Evolutionary conservation across 2,888 invertebrate species (phyloP), one percentile per base, ranked within the genome.

Genomic region (Apocheima hispidaria): DNA sequence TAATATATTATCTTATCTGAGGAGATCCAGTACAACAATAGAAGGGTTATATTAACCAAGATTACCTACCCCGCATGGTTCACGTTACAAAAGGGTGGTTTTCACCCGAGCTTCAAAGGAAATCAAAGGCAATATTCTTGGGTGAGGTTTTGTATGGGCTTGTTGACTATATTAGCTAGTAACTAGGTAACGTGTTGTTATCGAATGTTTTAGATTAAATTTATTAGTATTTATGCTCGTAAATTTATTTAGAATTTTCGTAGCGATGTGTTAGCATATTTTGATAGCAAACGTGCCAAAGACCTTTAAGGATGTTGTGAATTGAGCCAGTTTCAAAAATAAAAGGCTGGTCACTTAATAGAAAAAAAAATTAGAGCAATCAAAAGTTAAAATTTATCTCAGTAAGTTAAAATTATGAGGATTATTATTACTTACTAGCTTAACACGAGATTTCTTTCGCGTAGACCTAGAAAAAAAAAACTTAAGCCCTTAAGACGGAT

Each of bases 71-170:
- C 60, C 44, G 21, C 59, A 60, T 62, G 54, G 63, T 60, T 72
- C 70, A 38, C 49, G 54, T 72, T 68, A 63, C 70, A 69, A 70
- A 72, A 53, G 71, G 65, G 59, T 55, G 68, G 63, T 68, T 65
- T 60, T 41, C 62, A 68, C 53, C 58, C 62, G 65, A 70, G 54
- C 63, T 61, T 68, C 65, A 66, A 72, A 69, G 70, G 64, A 48
- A 64, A 55, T 56, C 60, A 26, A 53, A 65, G 60, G 53, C 63
- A 65, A 61, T 66, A 65, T 67, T 65, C 60, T 69, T 60, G 46
- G 33, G 60, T 33, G 48, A 53, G 57, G 52, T 51, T 59, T 60
- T 67, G 57, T 60, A 43, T 36, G 57, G 48, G 35, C 41, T 49
- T 51, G 40, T 65, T 61, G 56, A 36, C 48, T 57, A n/a, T 52